Base-by-base conservation (phyloP, 64 coral and sea anemone genomes). In the Montipora capricornis region DNA sequence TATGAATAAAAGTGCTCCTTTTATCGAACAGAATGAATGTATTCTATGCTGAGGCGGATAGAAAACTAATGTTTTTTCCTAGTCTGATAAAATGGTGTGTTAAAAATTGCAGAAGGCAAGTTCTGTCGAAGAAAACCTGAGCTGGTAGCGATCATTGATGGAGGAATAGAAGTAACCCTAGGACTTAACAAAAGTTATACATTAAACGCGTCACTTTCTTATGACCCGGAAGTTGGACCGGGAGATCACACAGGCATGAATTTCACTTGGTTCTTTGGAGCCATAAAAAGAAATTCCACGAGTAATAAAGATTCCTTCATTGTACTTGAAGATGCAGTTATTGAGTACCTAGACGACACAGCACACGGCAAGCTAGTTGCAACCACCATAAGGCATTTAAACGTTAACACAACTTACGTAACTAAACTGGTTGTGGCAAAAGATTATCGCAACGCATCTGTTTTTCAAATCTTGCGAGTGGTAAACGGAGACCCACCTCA, bases 191-290 rank as follows among this genome's bases (percentile, higher is more conserved):
- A 92, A 77, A 62, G 45, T 44, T 45, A 75, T 5, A 75, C 73
- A 3, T 37, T 92, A 1, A 82, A 87, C 50, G 91, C 81, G 0
- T 84, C 69, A 8, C 51, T 74, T 62, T 76, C 80, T 13, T 75
- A 84, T 48, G 91, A 92, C 73, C 91, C 91, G 13, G 81, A 78
- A n/a, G 57, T 92, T 77, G 91, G 81, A 70, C 81, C 52, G 7
- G 82, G 81, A 20, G 10, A 87, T n/a, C n/a, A 87, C 20, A 68
- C 70, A 16, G 70, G 71, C 0, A 86, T 92, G 20, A 92, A 44
- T 15, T 85, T 92, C 6, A 73, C 26, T 47, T 92, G 91, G 91
- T 17, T 20, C 26, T 92, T 57, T 20, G 75, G 57, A 0, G 5
- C 20, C 7, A 77, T 75, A 0, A 77, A 3, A 44, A 51, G 37